phyloP scores from a whole-genome alignment of 2,113 vertebrate genomes.

The Tachysurus fulvidraco region DNA sequence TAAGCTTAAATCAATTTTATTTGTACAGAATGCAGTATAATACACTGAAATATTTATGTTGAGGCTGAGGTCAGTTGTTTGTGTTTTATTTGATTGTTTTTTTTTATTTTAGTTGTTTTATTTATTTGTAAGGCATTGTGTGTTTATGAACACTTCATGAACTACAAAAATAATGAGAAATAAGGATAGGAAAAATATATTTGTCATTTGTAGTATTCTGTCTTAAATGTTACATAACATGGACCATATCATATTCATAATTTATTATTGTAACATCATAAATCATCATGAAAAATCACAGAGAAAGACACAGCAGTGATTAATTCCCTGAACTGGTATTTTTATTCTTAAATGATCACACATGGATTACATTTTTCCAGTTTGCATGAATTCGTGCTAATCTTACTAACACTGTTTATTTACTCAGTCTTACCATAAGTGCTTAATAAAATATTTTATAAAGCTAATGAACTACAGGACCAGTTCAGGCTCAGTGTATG shows the following conservation, averaged over 20 bases:
- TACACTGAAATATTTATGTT: background rate
- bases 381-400: background rate
- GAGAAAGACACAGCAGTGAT: background rate
- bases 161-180: background rate
- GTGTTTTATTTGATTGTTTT: too few species aligned
- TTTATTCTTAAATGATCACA: slow-evolving; percentile 2
- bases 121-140: background rate
- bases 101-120: too few species aligned
- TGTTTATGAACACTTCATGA: background rate
- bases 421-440: background rate
- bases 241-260: background rate
- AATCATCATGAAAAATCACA: background rate
- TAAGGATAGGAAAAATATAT: background rate
- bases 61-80: background rate
- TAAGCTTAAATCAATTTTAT: background rate
- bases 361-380: background rate
- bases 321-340: background rate
- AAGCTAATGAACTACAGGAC: background rate
- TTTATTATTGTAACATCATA: background rate
- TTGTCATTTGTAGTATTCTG: background rate
- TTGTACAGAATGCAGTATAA: background rate
- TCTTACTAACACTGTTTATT: background rate
- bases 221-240: background rate
- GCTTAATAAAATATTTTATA: background rate
- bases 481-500: background rate